Percentiles rank a stretch among this genome's conserved stretches.
Evolutionary conservation across 2,888 invertebrate genomes (phyloP).

Genomic region (Eristalis arbustorum): DNA sequence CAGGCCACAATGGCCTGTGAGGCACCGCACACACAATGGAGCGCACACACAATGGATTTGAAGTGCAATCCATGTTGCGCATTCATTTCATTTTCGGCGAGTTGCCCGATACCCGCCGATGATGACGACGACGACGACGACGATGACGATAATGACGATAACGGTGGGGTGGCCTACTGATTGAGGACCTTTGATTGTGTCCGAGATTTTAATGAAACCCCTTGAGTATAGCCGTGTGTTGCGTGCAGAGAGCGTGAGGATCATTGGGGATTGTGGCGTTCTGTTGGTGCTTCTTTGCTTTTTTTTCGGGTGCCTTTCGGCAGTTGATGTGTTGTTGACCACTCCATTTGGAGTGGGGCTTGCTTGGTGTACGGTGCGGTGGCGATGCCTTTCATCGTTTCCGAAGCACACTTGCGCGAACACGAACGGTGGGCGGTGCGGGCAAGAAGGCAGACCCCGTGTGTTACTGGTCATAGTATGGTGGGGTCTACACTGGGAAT

Average conservation of each 20-base stretch:
- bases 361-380: background rate
- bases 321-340: conserved; percentile 49
- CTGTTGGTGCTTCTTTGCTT: background rate
- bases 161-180: conserved; percentile 44
- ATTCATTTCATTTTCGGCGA: conserved; percentile 56
- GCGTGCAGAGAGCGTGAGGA: background rate
- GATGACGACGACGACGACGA: background rate
- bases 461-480: conserved; percentile 1
- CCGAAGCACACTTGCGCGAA: conserved; percentile 21
- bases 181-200: conserved; percentile 57
- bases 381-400: conserved; percentile 29
- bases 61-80: conserved; percentile 62
- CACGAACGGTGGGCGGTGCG: background rate
- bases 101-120: conserved; percentile 8
- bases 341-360: conserved; percentile 38
- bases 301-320: conserved; percentile 34
- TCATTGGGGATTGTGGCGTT: conserved; percentile 23
- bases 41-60: conserved; percentile 45
- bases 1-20: background rate
- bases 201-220: conserved; percentile 55
- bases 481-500: conserved; percentile 2
- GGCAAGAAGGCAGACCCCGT: background rate
- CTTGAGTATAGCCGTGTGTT: conserved; percentile 25
- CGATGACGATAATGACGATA: conserved; percentile 11
- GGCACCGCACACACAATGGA: conserved; percentile 9